A percentile compares a stretch with the other conserved stretches of the same genome.
phyloP scores from a whole-genome alignment of 30 jellyfish, hydroid and myxozoan genomes.

The Morbakka virulenta region DNA sequence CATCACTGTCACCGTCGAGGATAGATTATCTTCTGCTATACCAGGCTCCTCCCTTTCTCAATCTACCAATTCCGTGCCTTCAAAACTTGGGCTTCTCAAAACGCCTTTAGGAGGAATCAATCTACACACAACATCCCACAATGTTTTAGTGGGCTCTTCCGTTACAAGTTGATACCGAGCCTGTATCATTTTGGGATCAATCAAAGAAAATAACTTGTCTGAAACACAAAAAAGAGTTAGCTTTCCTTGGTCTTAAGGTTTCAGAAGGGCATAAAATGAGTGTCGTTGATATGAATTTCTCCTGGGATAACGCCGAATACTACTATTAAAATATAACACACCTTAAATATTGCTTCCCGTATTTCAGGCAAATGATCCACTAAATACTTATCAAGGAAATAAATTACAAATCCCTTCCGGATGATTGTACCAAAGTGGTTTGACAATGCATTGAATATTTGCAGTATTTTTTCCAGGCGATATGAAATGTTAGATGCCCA shows the following conservation, averaged over 20 bases:
- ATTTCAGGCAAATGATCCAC: constrained; percentile 40
- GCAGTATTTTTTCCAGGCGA: constrained; percentile 24
- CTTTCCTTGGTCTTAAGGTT: constrained; percentile 19
- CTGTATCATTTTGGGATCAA: too few species aligned
- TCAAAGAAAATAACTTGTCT: too few species aligned
- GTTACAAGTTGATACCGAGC: too few species aligned
- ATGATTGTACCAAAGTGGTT: constrained; percentile 30
- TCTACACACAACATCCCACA: constrained; percentile 5
- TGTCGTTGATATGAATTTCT: constrained; percentile 42
- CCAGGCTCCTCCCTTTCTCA: constrained; percentile 3
- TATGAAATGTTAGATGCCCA: constrained; percentile 25
- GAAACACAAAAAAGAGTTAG: too few species aligned
- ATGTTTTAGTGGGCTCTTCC: not conserved
- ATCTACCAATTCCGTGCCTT: constrained; percentile 11
- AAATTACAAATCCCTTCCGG: constrained; percentile 51
- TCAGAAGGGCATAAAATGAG: constrained; percentile 35
- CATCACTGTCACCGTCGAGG: too few species aligned
- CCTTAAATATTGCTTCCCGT: constrained; percentile 18
- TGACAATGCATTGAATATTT: constrained; percentile 39
- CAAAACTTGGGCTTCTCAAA: not conserved
- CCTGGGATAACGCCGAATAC: constrained; percentile 68
- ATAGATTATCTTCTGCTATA: too few species aligned
- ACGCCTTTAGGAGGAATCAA: constrained; percentile 28
- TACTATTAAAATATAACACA: constrained; percentile 19
- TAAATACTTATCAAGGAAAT: constrained; percentile 61